Percentiles rank a stretch among this genome's conserved stretches.
phyloP scores from a whole-genome alignment of 2,888 invertebrate species.

The Xanthorhoe spadicearia region DNA sequence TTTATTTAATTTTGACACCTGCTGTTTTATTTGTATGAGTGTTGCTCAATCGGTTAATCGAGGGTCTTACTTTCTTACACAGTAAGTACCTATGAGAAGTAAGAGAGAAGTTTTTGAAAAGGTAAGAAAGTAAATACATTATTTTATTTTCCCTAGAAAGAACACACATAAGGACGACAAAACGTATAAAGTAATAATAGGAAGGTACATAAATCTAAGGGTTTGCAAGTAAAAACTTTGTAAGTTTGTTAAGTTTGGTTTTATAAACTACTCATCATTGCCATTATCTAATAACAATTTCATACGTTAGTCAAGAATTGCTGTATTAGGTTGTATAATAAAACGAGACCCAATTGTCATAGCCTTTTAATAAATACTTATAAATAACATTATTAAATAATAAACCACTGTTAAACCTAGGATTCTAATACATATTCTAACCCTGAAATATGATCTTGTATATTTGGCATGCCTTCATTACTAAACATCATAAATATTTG shows the following conservation, averaged over 20 bases:
- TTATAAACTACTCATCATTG: no score
- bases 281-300: no score
- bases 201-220: no score
- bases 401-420: not conserved
- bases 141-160: no score
- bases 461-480: slow-evolving; percentile 51
- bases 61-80: not conserved
- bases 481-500: slow-evolving; percentile 66
- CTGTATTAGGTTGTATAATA: no score
- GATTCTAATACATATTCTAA: slow-evolving; percentile 49
- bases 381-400: not conserved
- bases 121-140: not conserved
- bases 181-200: no score
- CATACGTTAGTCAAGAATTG: no score
- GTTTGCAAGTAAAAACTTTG: no score
- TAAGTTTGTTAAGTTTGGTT: no score
- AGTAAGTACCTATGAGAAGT: not conserved
- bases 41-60: not conserved
- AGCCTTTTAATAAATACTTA: no score
- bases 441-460: slow-evolving; percentile 40
- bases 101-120: not conserved
- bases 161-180: no score
- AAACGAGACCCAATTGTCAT: no score
- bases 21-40: not conserved
- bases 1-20: not conserved